Evolutionary conservation across 2,888 invertebrate genomes (phyloP), one percentile per base, ranked within the genome.

Genomic region (Drepana falcataria): DNA sequence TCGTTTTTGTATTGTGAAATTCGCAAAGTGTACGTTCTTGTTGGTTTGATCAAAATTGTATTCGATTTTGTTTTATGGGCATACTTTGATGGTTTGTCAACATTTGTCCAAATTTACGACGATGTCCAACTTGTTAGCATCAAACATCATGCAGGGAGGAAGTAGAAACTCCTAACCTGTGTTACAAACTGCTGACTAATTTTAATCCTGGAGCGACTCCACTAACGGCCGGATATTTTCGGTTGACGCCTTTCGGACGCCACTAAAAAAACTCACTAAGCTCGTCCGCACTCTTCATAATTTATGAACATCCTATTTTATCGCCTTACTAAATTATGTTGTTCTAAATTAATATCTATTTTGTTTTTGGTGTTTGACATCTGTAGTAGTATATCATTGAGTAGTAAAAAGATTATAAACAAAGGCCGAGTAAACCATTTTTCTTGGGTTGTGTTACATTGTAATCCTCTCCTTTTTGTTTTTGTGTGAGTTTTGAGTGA

Each of bases 151-250:
- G 33, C 51, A 64, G 69, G 67, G 71, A 75, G 75, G 71, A 77
- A 76, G 71, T 69, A 64, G 9, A 9, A 44, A 9, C 64, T 68
- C 63, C 56, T 59, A 65, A 65, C 59, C 63, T 66, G 63, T 65
- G 60, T 63, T 61, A 75, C 71, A 75, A 76, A 75, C 71, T 75
- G 75, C 73, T 75, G 75, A 83, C 83, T 85, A 86, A 87, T 87
- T 86, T 82, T 80, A 85, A 81, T 80, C 75, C 68, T 60, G 71
- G 75, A 76, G 71, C 75, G 76, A 69, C 63, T 65, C 73, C 73
- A 72, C 78, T 80, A 81, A 83, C 82, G 81, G 75, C 79, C 73
- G 77, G 75, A 73, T 87, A 87, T 87, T 87, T 88, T 83, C 77
- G 77, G 83, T 71, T 65, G 76, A 79, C 81, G 80, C 79, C 80